Base-by-base conservation (phyloP, 2,797 vertebrate genomes). In the Cygnus olor region DNA sequence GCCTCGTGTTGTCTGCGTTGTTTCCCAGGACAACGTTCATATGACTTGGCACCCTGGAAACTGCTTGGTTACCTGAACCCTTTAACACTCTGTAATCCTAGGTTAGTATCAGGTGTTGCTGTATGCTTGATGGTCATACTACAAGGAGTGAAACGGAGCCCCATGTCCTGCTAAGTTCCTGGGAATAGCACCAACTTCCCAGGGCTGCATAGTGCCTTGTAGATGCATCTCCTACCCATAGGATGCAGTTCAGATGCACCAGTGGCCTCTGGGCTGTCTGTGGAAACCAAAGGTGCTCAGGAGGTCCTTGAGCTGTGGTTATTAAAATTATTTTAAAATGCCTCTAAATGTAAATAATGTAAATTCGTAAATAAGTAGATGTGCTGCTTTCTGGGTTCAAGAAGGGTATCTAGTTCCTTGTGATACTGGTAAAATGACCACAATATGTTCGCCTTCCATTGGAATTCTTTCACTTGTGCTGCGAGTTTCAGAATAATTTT, bases 1-100 rank as follows among this genome's bases (percentile, higher is more conserved):
- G 38, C 15, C 6, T 89, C 2, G 0, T n/a, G 8, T 70, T 72
- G 25, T 22, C 5, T 24, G 4, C 6, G 3, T 54, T 64, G 3
- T 64, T 92, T 32, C 14, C 24, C 14, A 68, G 15, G 27, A 90
- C 36, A 73, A 36, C 27, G 22, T 22, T 13, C 0, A 0, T 65
- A 7, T 11, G 34, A 51, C 15, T 78, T 34, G 21, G 13, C 40
- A 81, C 5, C 45, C 40, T 86, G 40, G 36, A 65, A 72, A 32
- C 40, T 44, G 19, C 9, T 44, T 40, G 40, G 6, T n/a, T 58
- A 45, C 16, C 40, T 57, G 24, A 78, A 45, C 19, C 20, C 34
- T 27, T 51, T 38, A 24, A 84, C 45, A 47, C 90, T 81, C 73
- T 51, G 32, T 9, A 19, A 2, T 28, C 32, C 28, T 58, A 79